Evolutionary conservation across 2,888 invertebrate genomes (phyloP).

Genomic region (Drosophila fungiperda): DNA sequence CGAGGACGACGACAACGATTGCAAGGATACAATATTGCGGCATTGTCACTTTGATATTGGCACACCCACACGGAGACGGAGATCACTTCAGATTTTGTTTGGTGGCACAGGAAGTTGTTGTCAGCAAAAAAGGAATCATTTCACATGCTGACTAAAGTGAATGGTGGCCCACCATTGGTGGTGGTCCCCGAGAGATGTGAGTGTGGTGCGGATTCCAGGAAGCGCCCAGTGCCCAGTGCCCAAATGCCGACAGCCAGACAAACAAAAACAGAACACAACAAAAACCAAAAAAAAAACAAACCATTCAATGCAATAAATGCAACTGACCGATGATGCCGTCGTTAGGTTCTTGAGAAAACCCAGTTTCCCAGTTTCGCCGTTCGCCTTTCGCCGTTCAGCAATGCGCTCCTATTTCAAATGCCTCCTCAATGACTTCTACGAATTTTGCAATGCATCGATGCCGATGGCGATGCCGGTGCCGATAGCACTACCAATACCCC

Average conservation of each 20-base stretch:
- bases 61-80: constrained; percentile 57
- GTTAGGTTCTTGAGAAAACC: constrained; percentile 46
- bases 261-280: background rate
- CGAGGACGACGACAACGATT: background rate
- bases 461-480: constrained; percentile 26
- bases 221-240: constrained; percentile 23
- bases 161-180: constrained; percentile 28
- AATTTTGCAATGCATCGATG: constrained; percentile 69
- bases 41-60: constrained; percentile 65
- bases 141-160: constrained; percentile 65
- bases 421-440: constrained; percentile 72
- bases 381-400: constrained; percentile 9
- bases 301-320: constrained; percentile 52
- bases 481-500: constrained; percentile 6
- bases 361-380: background rate
- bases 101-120: constrained; percentile 73
- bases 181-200: constrained; percentile 32
- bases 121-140: constrained; percentile 67
- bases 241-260: constrained; percentile 1
- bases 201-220: constrained; percentile 33
- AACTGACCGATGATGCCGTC: constrained; percentile 43
- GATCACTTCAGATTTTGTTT: constrained; percentile 53
- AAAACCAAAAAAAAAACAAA: background rate
- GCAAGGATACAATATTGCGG: constrained; percentile 48
- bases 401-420: constrained; percentile 70